Evolutionary conservation across 2,113 vertebrate species (phyloP), one percentile per base, ranked within the genome.

Genomic region (Oryzias woworae): DNA sequence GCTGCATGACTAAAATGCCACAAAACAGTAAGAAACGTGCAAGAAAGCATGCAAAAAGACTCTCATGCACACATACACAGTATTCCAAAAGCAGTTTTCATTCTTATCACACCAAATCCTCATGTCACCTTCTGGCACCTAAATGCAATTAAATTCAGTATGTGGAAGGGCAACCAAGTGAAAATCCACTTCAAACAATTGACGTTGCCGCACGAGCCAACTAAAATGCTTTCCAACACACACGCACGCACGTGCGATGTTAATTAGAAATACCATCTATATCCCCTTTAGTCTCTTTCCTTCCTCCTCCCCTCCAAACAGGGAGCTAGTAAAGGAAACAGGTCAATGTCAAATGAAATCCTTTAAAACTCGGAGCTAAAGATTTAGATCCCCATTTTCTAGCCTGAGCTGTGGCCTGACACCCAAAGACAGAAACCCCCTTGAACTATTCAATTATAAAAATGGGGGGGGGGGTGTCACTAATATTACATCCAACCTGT

Each of bases 101-200:
- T 80, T 85, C 75, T 78, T 74, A 84, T 85, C 80, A 80, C 72
- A 80, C 63, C 56, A 80, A 85, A 88, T 84, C 80, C 79, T 66
- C 43, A 71, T 81, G 85, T 82, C 83, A 87, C 81, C 81, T 83
- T 69, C 80, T 87, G 85, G 87, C 85, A 83, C 81, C 66, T 84
- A 78, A 85, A 89, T 57, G 85, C 81, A 89, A 87, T 87, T 86
- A 85, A 81, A 85, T 84, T 83, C 53, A 84, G 71, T 68, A 75
- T 77, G 79, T 85, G 81, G 81, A 81, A 83, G 72, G 75, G 81
- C 77, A 68, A 80, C 81, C 78, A 87, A 82, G 83, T 75, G 81
- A 85, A 84, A 85, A 85, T 79, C 73, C 75, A 69, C 77, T 75
- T 62, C 82, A 85, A 74, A 84, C 84, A 84, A 85, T 81, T 84